phyloP scores from a whole-genome alignment of 1,140 invertebrate genomes.

The Drosophila ironensis region DNA sequence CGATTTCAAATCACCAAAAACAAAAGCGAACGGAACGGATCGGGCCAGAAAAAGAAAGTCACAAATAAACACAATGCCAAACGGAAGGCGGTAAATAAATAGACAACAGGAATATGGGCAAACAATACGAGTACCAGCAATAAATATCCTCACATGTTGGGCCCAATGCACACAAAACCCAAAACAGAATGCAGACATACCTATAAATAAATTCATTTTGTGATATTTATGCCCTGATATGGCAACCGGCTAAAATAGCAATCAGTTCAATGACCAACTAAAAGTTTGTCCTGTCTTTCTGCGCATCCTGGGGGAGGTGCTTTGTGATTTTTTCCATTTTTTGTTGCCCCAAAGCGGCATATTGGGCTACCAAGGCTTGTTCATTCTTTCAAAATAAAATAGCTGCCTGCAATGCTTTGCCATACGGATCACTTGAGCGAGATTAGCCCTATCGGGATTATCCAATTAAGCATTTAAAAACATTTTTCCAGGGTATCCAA shows the following conservation, averaged over 20 bases:
- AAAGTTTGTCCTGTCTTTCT: slow-evolving; percentile 44
- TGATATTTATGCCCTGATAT: slow-evolving; percentile 58
- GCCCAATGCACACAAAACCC: no score
- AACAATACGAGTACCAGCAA: slow-evolving; percentile 43
- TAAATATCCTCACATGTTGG: slow-evolving; percentile 46
- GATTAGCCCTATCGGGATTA: no score
- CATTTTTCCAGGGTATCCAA: not conserved
- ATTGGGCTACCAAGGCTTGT: no score
- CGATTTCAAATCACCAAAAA: slow-evolving; percentile 69
- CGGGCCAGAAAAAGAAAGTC: slow-evolving; percentile 33
- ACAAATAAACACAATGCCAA: slow-evolving; percentile 38
- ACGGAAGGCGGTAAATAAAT: slow-evolving; percentile 46
- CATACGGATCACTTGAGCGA: no score
- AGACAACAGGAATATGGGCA: slow-evolving; percentile 31
- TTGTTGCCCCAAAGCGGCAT: not conserved
- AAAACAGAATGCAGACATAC: no score
- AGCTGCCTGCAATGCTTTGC: no score
- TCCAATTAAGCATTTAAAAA: no score
- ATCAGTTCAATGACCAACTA: slow-evolving; percentile 63
- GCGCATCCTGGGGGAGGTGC: not conserved
- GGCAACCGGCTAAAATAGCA: slow-evolving; percentile 57
- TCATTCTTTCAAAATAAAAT: no score
- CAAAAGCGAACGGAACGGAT: slow-evolving; percentile 25
- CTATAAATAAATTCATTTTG: slow-evolving; percentile 46
- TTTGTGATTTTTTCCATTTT: not conserved